Evolutionary conservation across 2,797 vertebrate genomes (phyloP).

Genomic region (Mormyrops attenuatus): DNA sequence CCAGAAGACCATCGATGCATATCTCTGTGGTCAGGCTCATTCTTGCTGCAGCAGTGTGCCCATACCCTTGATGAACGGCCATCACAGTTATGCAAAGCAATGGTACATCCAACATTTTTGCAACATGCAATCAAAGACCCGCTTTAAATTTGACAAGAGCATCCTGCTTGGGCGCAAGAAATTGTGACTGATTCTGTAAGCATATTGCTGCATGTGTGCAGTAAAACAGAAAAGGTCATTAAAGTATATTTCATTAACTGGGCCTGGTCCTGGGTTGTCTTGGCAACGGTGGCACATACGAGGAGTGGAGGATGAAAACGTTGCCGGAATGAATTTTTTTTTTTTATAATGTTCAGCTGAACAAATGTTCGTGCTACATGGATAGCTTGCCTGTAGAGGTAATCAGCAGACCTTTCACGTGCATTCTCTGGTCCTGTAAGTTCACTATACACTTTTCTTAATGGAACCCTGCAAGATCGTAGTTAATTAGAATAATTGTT

Average conservation of each 20-base stretch:
- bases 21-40: background rate
- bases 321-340: background rate
- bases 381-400: background rate
- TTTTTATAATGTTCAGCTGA: constrained; percentile 7
- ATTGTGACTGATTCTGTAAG: background rate
- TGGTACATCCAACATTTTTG: background rate
- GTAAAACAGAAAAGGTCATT: background rate
- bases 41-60: too few species aligned
- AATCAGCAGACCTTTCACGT: background rate
- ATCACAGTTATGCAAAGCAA: background rate
- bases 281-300: constrained; percentile 9
- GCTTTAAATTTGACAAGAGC: background rate
- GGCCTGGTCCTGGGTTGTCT: constrained; percentile 15
- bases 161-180: background rate
- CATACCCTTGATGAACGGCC: background rate
- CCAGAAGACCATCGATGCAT: background rate
- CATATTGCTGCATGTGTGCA: background rate
- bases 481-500: background rate
- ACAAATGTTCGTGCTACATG: background rate
- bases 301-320: background rate
- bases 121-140: background rate
- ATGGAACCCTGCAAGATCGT: background rate
- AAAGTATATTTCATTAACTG: constrained; percentile 11
- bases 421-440: background rate
- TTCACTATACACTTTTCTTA: background rate